Evolutionary conservation across 2,888 invertebrate species (phyloP).

Genomic region (Chromoteleia sp.): DNA sequence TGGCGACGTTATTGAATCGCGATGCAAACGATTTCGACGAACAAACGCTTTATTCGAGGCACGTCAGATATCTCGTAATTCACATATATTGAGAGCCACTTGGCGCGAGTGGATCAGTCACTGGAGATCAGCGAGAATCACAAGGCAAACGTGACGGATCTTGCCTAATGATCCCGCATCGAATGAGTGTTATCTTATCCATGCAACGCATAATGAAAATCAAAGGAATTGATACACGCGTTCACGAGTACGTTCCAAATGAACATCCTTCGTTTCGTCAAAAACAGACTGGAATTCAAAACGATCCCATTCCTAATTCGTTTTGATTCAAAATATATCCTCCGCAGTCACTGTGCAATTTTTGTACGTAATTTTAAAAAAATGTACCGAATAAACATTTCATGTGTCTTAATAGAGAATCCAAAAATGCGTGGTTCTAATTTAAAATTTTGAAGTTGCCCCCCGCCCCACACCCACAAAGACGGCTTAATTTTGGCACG

Average conservation of each 20-base stretch:
- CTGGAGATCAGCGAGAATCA: conserved; percentile 78
- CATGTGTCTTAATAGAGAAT: no score
- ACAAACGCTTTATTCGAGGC: conserved; percentile 16
- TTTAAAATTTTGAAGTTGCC: no score
- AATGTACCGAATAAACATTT: no score
- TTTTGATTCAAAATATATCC: no score
- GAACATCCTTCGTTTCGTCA: conserved; percentile 17
- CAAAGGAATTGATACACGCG: conserved; percentile 50
- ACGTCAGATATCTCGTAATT: conserved; percentile 42
- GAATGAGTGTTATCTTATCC: conserved; percentile 37
- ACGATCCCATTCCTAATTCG: not conserved
- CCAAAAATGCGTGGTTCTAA: no score
- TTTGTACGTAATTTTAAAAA: no score
- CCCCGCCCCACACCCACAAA: no score
- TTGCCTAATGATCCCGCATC: conserved; percentile 77
- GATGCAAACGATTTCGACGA: conserved; percentile 24
- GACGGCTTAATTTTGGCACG: no score
- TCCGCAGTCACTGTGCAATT: no score
- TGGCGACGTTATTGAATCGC: not conserved
- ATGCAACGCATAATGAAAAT: conserved; percentile 37
- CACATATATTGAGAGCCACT: conserved; percentile 73
- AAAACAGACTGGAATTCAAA: not conserved
- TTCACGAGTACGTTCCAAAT: conserved; percentile 11
- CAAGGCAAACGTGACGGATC: conserved; percentile 78
- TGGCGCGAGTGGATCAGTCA: conserved; percentile 76